Evolutionary conservation across 2,113 vertebrate genomes (phyloP).

Genomic region (Morone saxatilis): DNA sequence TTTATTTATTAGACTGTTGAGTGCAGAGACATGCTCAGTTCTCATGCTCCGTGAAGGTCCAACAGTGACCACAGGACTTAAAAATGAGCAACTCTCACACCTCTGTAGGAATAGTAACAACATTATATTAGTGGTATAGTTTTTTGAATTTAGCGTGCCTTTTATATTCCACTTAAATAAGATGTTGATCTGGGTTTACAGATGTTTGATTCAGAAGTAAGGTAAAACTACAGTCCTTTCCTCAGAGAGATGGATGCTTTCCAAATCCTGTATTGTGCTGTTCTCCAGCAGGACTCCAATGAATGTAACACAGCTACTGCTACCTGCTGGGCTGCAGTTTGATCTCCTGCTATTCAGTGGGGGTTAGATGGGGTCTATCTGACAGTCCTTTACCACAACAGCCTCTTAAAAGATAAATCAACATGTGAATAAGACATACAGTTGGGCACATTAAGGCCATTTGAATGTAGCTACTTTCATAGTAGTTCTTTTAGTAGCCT

Average conservation of each 20-base stretch:
- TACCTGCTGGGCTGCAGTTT: conserved; percentile 45
- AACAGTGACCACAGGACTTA: conserved; percentile 33
- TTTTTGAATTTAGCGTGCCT: conserved; percentile 56
- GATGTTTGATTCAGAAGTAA: conserved; percentile 29
- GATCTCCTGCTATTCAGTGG: conserved; percentile 11
- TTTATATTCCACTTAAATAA: conserved; percentile 34
- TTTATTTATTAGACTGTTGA: conserved; percentile 78
- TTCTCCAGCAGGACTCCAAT: conserved; percentile 42
- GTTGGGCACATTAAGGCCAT: conserved; percentile 77
- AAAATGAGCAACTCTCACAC: conserved; percentile 41
- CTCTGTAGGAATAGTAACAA: conserved; percentile 62
- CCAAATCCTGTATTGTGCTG: conserved; percentile 28
- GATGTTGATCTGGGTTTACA: conserved; percentile 26
- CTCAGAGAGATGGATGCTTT: conserved; percentile 7
- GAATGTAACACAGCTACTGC: conserved; percentile 67
- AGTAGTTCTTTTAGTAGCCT: conserved; percentile 41
- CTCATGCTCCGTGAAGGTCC: conserved; percentile 53
- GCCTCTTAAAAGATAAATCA: conserved; percentile 40
- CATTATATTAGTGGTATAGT: conserved; percentile 52
- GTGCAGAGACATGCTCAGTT: conserved; percentile 63
- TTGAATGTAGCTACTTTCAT: conserved; percentile 79
- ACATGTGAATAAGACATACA: conserved; percentile 53
- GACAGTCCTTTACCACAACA: conserved; percentile 49
- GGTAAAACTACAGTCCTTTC: conserved; percentile 26
- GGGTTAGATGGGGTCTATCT: conserved; percentile 46